A percentile compares a stretch with the other conserved stretches of the same genome.
Conservation (phyloP, 1,140 invertebrate species). For the Druon quercuslanigerum region DNA sequence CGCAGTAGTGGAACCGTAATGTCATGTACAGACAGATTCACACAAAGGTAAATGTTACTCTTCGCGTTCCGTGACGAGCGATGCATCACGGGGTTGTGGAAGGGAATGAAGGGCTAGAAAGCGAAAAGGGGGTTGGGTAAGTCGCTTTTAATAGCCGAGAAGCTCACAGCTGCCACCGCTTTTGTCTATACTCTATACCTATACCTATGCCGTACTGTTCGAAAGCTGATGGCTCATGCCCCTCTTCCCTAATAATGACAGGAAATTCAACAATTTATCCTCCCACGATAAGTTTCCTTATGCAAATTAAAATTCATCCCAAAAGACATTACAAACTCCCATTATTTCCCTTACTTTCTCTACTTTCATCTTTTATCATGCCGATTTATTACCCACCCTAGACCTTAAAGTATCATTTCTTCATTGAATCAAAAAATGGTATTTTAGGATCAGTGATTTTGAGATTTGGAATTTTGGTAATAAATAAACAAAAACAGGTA, state of each 20-base stretch:
- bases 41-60: slow-evolving; percentile 29
- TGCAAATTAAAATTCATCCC: background rate
- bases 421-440: too few species aligned
- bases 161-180: slow-evolving; percentile 53
- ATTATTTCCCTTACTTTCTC: too few species aligned
- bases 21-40: slow-evolving; percentile 11
- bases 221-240: slow-evolving; percentile 39
- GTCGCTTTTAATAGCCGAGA: slow-evolving; percentile 60
- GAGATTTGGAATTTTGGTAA: too few species aligned
- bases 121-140: slow-evolving; percentile 50
- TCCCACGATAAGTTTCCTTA: background rate
- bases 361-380: too few species aligned
- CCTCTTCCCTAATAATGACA: slow-evolving; percentile 18
- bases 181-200: slow-evolving; percentile 50
- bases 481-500: too few species aligned
- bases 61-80: slow-evolving; percentile 23
- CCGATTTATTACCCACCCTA: too few species aligned
- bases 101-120: slow-evolving; percentile 42
- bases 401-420: too few species aligned
- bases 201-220: slow-evolving; percentile 32
- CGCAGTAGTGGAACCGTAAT: background rate
- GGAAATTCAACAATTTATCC: slow-evolving; percentile 15
- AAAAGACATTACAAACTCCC: too few species aligned
- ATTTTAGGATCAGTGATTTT: too few species aligned
- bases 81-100: slow-evolving; percentile 39